Base-by-base conservation (phyloP, 92 coral and sea anemone genomes). In the Desmophyllum pertusum region DNA sequence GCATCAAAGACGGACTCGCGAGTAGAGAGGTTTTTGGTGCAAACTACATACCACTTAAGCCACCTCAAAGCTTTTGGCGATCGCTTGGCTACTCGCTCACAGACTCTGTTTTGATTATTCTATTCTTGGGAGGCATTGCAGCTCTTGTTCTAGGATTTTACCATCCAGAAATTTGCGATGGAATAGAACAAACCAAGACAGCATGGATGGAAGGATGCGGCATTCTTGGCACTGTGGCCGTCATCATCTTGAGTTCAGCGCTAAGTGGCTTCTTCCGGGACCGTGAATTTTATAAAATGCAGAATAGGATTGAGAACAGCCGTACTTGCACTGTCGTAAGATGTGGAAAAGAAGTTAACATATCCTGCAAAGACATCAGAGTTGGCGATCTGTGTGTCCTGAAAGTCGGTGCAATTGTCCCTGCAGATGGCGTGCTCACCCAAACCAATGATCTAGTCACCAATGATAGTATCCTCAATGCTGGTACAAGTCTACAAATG, bases 201-300 rank as follows among this genome's bases (percentile, higher is more conserved):
- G 99, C 98, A 0, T 94, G 98, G 98, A 80, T 83, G 75, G 98
- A 94, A 64, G 98, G 98, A 31, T 87, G 77, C 37, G 98, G 95
- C 35, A 88, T 94, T 64, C 85, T 94, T 38, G 95, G 85, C 42
- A 92, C 98, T 10, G 93, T 87, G 35, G 78, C 84, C 15, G 93
- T 92, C 3, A 94, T 92, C 38, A 73, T 89, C 38, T 38, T 94
- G 52, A 68, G 90, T 39, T 89, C 95, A 15, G 83, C 95, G 10
- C 61, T 94, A 17, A 94, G 98, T 43, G 98, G 92, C 76, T 89
- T 43, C 81, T 89, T 84, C 37, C 88, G 95, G 31, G 95, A 94
- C 59, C 52, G 66, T 15, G 83, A 78, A 69, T 92, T 93, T 55
- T 83, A 80, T 50, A 74, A 39, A 5, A 62, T 89, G 81, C 93